Evolutionary conservation across 2,113 vertebrate species (phyloP).

Genomic region (Collichthys lucidus): DNA sequence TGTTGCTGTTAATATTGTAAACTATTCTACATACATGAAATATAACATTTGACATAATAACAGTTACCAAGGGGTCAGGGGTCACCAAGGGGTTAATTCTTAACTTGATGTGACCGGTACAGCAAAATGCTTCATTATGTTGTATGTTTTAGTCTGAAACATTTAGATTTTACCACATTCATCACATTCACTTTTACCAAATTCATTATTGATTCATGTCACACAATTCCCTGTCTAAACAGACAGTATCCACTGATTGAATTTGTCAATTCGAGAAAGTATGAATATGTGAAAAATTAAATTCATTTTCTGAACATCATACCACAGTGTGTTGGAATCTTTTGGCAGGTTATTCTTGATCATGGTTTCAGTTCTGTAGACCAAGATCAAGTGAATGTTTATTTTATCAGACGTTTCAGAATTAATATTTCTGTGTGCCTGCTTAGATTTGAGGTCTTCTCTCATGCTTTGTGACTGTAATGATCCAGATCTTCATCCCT

Average conservation of each 20-base stretch:
- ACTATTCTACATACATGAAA: no score
- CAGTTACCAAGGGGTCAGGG: no score
- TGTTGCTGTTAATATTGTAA: no score
- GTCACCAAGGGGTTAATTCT: no score
- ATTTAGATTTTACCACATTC: background rate
- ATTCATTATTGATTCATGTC: background rate
- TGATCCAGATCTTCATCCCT: conserved; percentile 18
- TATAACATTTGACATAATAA: no score
- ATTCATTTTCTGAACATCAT: background rate
- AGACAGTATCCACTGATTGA: background rate
- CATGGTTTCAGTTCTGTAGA: background rate
- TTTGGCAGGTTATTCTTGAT: background rate
- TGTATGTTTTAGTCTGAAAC: background rate
- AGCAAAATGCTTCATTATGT: background rate
- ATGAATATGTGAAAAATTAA: background rate
- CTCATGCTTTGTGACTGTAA: conserved; percentile 4
- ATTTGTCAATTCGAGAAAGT: background rate
- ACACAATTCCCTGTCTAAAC: no score
- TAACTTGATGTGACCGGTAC: no score
- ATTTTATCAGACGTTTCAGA: background rate
- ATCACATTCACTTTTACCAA: no score
- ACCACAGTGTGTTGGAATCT: background rate
- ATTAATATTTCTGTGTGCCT: background rate
- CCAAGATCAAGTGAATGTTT: background rate
- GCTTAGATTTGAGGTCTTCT: conserved; percentile 14